Conservation (phyloP, 2,113 vertebrate genomes). For the Sylvicapra grimmia region DNA sequence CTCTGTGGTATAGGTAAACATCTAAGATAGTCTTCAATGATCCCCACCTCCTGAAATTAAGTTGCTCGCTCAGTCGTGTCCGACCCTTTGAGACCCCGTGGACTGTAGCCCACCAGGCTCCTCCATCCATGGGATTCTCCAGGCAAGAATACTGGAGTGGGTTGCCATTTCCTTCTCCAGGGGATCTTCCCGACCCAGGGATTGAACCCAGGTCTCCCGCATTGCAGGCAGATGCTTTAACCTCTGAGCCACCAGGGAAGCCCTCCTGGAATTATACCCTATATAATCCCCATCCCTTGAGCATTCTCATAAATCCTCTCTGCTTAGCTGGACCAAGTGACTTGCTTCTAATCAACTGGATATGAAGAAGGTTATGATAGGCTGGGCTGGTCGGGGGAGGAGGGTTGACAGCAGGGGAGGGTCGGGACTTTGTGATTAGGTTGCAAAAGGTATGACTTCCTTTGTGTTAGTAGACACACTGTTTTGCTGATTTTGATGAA, state of each 20-base stretch:
- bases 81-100: no score
- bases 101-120: no score
- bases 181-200: no score
- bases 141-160: no score
- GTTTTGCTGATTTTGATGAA: not conserved
- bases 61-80: rapidly evolving
- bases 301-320: not conserved
- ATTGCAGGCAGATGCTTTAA: no score
- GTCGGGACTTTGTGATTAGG: not conserved
- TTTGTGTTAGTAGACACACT: not conserved
- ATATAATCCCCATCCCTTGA: not conserved
- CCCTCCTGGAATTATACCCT: not conserved
- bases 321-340: not conserved
- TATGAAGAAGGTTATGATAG: not conserved
- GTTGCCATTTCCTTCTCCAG: no score
- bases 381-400: not conserved
- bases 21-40: not conserved
- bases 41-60: not conserved
- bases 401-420: not conserved
- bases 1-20: not conserved
- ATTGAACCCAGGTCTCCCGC: no score
- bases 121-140: no score
- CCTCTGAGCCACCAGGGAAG: no score
- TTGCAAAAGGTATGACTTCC: not conserved
- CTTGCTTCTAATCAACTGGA: not conserved